Percentiles rank a stretch among this genome's conserved stretches.
Evolutionary conservation across 92 coral and sea anemone species (phyloP).

Genomic region (Porites rus): DNA sequence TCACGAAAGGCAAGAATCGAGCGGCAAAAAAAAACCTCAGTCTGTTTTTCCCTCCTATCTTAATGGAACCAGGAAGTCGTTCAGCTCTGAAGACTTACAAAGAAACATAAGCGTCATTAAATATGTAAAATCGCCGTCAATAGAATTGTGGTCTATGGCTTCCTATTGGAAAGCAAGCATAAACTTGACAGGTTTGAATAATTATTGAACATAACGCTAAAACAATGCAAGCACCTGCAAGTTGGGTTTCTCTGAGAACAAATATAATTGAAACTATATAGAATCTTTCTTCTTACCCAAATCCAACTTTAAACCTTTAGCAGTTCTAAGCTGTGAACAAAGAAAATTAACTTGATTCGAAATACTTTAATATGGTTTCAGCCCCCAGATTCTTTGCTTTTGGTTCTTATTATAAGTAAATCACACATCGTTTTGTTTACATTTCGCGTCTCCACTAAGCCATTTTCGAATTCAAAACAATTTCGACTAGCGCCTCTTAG

Average conservation of each 20-base stretch:
- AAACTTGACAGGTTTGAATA: constrained; percentile 43
- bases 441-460: neutral
- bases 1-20: neutral
- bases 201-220: constrained; percentile 14
- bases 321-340: neutral
- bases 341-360: neutral
- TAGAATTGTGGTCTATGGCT: neutral
- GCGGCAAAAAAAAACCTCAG: neutral
- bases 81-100: neutral
- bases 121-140: neutral
- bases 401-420: too few species aligned
- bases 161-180: constrained; percentile 26
- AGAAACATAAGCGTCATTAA: neutral
- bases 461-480: constrained; percentile 22
- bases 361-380: neutral
- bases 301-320: neutral
- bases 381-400: neutral
- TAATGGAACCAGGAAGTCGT: constrained; percentile 41
- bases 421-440: neutral
- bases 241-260: neutral
- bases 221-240: constrained; percentile 46
- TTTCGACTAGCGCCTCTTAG: constrained; percentile 19
- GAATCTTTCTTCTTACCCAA: neutral
- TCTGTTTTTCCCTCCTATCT: neutral
- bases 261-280: constrained; percentile 16